Base-by-base conservation (phyloP, 2,113 vertebrate genomes). In the Pangasianodon gigas region DNA sequence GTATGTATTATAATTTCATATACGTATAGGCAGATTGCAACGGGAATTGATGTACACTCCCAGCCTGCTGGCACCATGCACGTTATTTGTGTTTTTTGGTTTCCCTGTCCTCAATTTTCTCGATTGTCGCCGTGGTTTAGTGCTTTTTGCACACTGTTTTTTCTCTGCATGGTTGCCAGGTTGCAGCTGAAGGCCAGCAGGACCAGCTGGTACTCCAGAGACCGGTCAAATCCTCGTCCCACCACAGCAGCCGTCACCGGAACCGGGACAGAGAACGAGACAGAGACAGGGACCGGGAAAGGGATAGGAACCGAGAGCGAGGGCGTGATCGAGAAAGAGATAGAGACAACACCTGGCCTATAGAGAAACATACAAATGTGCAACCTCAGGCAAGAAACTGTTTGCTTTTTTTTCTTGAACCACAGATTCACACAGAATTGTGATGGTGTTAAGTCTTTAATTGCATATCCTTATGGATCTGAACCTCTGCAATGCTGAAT, bases 201-300 rank as follows among this genome's bases (percentile, higher is more conserved):
- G 98, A 99, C 74, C 98, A 98, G 90, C 94, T 99, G 94, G 97
- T 97, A 32, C 94, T 98, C 91, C 98, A 99, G 94, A 98, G 98
- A 96, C 96, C 97, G 92, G 95, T 97, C 93, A 98, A 98, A 91
- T 95, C 98, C n/a, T 97, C 98, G 90, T 98, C 97, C 92, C 97
- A 98, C 92, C 97, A 98, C 90, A 95, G 96, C 95, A 97, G 96
- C 95, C 96, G 98, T 52, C 97, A 97, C 90, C 96, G 96, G 93
- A 96, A 95, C 93, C 95, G 96, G 0, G 96, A 96, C 77, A 91
- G 95, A 26, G 96, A 96, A 26, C 75, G 96, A 16, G 93, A 93
- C 2, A 87, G 91, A 4, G 95, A 96, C 87, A 71, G 95, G 65
- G 95, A 96, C 58, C 91, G 94, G 1, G 95, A 96, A 0, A 84